Evolutionary conservation across 2,113 vertebrate species (phyloP).

Genomic region (Oryzias curvinotus): DNA sequence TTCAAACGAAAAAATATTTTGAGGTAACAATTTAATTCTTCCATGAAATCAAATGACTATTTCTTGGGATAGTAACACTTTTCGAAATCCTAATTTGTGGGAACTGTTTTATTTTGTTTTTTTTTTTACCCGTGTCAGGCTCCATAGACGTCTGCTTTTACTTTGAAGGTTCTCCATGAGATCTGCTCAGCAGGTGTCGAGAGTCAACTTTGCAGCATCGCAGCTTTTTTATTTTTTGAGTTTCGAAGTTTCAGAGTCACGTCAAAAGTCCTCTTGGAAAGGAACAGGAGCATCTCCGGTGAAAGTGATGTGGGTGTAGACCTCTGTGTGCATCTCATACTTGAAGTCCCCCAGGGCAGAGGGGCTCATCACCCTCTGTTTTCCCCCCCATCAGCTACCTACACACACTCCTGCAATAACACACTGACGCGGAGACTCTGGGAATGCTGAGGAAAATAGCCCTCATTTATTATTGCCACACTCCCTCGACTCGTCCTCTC

Average conservation of each 20-base stretch:
- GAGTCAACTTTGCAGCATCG: too few relatives aligned
- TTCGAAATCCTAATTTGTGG: too few relatives aligned
- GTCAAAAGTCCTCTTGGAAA: conserved; percentile 20
- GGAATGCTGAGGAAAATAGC: conserved; percentile 74
- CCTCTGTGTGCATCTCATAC: conserved; percentile 70
- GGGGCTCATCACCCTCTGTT: conserved; percentile 64
- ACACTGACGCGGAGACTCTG: conserved; percentile 44
- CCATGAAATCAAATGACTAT: too few relatives aligned
- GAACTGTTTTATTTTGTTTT: too few relatives aligned
- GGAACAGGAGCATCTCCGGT: conserved; percentile 9
- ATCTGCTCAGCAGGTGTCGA: too few relatives aligned
- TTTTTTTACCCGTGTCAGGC: too few relatives aligned
- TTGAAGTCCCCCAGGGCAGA: conserved; percentile 69
- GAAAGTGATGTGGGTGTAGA: conserved; percentile 56
- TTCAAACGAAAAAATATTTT: too few relatives aligned
- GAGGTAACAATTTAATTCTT: too few relatives aligned
- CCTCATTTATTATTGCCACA: conserved; percentile 84
- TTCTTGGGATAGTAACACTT: too few relatives aligned
- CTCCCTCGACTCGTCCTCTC: conserved; percentile 74
- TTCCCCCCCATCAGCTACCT: conserved; percentile 51
- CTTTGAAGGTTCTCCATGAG: too few relatives aligned
- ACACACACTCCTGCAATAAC: conserved; percentile 31
- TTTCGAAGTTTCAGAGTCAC: conserved; percentile 43
- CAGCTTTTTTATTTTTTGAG: too few relatives aligned
- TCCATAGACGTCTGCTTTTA: too few relatives aligned